Evolutionary conservation across 2,888 invertebrate species (phyloP).

Genomic region (Tribolium freemani): DNA sequence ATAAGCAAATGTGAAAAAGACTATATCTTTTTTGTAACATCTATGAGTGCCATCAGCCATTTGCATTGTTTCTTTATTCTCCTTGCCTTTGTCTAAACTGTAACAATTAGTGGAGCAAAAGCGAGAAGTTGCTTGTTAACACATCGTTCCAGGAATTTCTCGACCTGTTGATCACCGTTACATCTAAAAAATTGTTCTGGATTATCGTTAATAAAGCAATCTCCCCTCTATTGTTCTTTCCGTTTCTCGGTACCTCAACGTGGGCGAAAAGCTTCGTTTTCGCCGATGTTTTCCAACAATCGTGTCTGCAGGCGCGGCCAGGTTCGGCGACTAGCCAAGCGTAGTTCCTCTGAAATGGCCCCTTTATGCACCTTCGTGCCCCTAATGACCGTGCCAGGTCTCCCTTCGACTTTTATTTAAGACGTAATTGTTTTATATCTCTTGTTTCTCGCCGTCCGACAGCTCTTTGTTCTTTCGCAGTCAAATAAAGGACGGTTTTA

Average conservation of each 20-base stretch:
- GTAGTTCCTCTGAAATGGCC: slow-evolving; percentile 57
- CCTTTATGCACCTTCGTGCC: slow-evolving; percentile 57
- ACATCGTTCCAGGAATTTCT: not conserved
- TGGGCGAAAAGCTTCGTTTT: slow-evolving; percentile 1
- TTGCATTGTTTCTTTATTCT: not conserved
- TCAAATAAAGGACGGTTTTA: slow-evolving; percentile 28
- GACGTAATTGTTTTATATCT: slow-evolving; percentile 42
- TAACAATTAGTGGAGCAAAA: not conserved
- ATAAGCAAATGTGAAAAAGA: not conserved
- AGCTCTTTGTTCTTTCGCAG: slow-evolving; percentile 26
- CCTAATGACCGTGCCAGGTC: slow-evolving; percentile 44
- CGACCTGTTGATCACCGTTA: not conserved
- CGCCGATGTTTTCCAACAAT: slow-evolving; percentile 27
- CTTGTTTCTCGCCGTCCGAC: slow-evolving; percentile 27
- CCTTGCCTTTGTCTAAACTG: not conserved
- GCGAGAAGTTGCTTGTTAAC: not conserved
- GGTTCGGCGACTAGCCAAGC: slow-evolving; percentile 57
- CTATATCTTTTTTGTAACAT: too few relatives aligned
- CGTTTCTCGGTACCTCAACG: not conserved
- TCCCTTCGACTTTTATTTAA: slow-evolving; percentile 39
- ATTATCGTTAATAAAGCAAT: not conserved
- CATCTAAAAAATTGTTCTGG: not conserved
- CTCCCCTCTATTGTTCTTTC: not conserved
- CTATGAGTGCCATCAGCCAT: not conserved
- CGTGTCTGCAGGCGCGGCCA: slow-evolving; percentile 54